These are phyloP conservation scores for Tangara arthus DNA, from an alignment of 2,797 vertebrate genomes.

Conservation along the genomic window DNA sequence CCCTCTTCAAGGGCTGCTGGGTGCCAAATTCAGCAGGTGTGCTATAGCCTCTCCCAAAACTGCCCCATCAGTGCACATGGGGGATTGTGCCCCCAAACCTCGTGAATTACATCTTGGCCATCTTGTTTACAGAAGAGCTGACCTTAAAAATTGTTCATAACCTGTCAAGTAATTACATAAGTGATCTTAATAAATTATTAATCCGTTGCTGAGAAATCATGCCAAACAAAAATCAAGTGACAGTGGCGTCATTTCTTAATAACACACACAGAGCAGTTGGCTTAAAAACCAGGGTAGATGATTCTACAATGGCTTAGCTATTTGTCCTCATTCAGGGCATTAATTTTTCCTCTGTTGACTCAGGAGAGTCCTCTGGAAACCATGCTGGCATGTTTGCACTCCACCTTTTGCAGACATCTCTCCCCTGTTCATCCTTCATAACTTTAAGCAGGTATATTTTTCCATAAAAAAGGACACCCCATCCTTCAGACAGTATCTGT, in stretches of 20 bases:
- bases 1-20: rapidly evolving
- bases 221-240: not conserved
- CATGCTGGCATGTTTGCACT: not conserved
- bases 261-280: not conserved
- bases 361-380: not conserved
- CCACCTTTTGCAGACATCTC: rapidly evolving
- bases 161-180: not conserved
- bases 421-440: not conserved
- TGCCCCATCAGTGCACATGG: rapidly evolving
- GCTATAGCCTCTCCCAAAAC: not conserved
- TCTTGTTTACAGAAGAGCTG: not conserved
- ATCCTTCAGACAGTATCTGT: not conserved
- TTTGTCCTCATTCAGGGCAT: not conserved
- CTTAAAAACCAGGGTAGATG: not conserved
- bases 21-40: not conserved
- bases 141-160: not conserved
- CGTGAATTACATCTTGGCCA: rapidly evolving
- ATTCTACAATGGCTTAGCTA: not conserved
- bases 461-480: not conserved
- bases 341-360: not conserved
- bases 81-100: not conserved
- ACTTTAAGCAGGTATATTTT: not conserved
- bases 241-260: rapidly evolving
- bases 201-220: not conserved
- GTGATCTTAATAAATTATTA: not conserved